Percentiles rank a stretch among this genome's conserved stretches.
These are phyloP conservation scores for Mnemiopsis leidyi DNA, from an alignment of 37 sponge, comb jelly and placozoan genomes.

Conservation along the genomic window DNA sequence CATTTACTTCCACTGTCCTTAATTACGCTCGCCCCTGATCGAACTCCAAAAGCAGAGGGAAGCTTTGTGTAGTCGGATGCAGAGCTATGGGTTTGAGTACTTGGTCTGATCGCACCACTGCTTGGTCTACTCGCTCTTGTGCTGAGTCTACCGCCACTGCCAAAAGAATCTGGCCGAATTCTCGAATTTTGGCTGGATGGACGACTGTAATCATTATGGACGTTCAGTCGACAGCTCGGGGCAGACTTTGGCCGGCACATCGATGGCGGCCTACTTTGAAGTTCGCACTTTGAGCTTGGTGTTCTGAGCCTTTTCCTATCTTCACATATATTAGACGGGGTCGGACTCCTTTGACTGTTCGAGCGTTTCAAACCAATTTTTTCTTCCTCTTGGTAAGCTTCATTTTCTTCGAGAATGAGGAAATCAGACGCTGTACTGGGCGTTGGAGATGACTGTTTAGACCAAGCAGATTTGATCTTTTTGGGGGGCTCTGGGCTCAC, in stretches of 20 bases:
- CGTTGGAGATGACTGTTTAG: not conserved
- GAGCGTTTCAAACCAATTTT: not conserved
- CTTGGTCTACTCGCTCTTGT: not conserved
- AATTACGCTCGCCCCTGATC: not conserved
- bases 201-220: not conserved
- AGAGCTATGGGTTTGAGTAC: not conserved
- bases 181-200: not conserved
- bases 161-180: not conserved
- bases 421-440: not conserved
- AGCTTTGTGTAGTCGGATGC: not conserved
- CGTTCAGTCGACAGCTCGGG: not conserved
- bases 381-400: not conserved
- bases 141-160: not conserved
- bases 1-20: too few relatives aligned
- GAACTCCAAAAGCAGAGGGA: not conserved
- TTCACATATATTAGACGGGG: not conserved
- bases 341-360: not conserved
- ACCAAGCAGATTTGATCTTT: conserved; percentile 32
- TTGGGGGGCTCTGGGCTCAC: not conserved
- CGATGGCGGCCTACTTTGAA: not conserved
- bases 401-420: not conserved
- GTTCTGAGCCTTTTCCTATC: conserved; percentile 32
- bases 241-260: conserved; percentile 19
- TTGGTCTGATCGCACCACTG: not conserved
- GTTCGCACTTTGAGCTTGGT: not conserved